Conservation (phyloP, 2,113 vertebrate species). For the Chionomys nivalis region DNA sequence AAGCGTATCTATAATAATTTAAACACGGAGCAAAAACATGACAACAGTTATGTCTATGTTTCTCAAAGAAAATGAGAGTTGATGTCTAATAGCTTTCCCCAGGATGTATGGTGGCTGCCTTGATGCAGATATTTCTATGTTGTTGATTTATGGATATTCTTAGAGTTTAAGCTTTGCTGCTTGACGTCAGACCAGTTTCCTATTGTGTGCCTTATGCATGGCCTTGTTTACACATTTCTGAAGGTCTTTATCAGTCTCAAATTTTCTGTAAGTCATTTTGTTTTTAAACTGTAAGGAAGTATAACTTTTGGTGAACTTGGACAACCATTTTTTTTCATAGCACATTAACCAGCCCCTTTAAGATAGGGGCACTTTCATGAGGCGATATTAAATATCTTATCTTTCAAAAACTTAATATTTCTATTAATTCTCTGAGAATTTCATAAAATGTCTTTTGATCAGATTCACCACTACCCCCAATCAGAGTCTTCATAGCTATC, state of each 20-base stretch:
- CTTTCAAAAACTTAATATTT: neutral
- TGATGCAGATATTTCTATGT: neutral
- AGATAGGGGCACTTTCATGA: neutral
- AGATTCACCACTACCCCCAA: neutral
- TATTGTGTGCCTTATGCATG: neutral
- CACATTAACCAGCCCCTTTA: neutral
- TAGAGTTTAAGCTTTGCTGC: neutral
- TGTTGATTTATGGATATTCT: neutral
- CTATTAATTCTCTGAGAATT: neutral
- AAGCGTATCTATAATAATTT: conserved; percentile 18
- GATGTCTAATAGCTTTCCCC: neutral
- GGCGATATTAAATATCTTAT: neutral
- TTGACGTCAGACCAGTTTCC: conserved; percentile 13
- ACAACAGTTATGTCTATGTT: neutral
- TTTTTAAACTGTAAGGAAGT: conserved; percentile 42
- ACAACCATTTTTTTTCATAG: conserved; percentile 5
- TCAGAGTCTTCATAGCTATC: neutral
- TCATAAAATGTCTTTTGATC: neutral
- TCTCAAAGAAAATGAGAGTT: conserved; percentile 34
- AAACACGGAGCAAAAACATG: neutral
- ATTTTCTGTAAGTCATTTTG: neutral
- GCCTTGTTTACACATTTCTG: neutral
- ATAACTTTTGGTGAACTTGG: conserved; percentile 22
- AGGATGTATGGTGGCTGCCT: neutral
- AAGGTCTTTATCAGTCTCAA: neutral